Percentiles rank a stretch among this genome's conserved stretches.
Conservation (phyloP, 2,888 invertebrate species). For the Ceriagrion tenellum region DNA sequence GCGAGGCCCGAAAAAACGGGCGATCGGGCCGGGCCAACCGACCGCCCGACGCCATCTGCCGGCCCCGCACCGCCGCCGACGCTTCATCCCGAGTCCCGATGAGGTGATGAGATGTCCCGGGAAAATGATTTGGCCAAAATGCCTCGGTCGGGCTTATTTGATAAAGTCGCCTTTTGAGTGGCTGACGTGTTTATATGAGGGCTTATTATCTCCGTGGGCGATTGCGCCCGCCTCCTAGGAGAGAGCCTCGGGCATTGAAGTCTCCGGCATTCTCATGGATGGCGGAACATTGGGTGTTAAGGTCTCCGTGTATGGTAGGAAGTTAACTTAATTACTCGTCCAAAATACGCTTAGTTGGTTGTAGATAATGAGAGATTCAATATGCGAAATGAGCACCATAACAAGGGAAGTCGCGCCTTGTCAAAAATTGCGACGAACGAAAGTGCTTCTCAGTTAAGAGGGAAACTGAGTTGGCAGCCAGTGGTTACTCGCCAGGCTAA, state of each 20-base stretch:
- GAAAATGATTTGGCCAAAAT: constrained; percentile 2
- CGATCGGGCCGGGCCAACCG: background rate
- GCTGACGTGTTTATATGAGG: background rate
- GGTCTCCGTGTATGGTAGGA: background rate
- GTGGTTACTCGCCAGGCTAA: too few species aligned
- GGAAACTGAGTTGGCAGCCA: too few species aligned
- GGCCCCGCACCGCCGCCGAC: background rate
- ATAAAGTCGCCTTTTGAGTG: constrained; percentile 15
- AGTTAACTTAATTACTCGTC: too few species aligned
- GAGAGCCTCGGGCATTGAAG: background rate
- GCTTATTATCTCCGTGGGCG: constrained; percentile 20
- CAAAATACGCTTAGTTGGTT: too few species aligned
- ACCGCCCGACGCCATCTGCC: constrained; percentile 7
- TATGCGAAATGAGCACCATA: too few species aligned
- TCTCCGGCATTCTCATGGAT: background rate
- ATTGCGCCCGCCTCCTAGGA: background rate
- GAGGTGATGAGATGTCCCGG: background rate
- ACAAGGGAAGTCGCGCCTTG: too few species aligned
- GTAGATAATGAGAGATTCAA: too few species aligned
- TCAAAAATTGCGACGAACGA: too few species aligned
- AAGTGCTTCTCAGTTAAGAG: too few species aligned
- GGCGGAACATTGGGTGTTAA: background rate
- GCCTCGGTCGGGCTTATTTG: background rate
- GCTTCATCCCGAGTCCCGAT: background rate
- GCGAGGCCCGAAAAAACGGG: background rate